Evolutionary conservation across 1,140 invertebrate genomes (phyloP).

Genomic region (Matsumurasca onukii): DNA sequence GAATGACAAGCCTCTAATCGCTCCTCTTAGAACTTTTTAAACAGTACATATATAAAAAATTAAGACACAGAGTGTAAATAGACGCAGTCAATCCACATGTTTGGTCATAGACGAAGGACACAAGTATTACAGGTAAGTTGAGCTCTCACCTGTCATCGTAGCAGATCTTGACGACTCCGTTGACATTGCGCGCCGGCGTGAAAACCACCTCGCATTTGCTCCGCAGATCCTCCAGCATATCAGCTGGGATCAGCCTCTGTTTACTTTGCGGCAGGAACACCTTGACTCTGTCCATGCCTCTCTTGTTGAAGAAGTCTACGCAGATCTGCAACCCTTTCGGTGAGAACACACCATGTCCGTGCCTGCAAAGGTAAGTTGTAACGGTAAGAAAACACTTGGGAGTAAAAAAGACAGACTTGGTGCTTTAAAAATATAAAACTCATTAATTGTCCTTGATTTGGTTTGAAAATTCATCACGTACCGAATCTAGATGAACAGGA

Average conservation of each 20-base stretch:
- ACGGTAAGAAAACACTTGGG: neutral
- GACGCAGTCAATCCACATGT: too few species aligned
- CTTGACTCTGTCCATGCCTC: conserved; percentile 76
- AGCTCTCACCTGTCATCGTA: conserved; percentile 76
- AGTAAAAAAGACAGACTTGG: neutral
- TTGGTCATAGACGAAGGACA: too few species aligned
- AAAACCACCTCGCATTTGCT: conserved; percentile 72
- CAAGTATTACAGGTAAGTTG: too few species aligned
- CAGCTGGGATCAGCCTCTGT: conserved; percentile 52
- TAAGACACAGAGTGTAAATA: too few species aligned
- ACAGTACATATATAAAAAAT: too few species aligned
- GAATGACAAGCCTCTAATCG: too few species aligned
- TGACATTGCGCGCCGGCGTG: conserved; percentile 81
- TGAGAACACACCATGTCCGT: conserved; percentile 76
- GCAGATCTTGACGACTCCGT: conserved; percentile 67
- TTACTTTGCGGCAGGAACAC: conserved; percentile 78
- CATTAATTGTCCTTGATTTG: neutral
- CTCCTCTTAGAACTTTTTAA: too few species aligned
- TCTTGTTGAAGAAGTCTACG: conserved; percentile 77
- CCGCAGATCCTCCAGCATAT: conserved; percentile 73
- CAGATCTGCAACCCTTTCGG: conserved; percentile 80
- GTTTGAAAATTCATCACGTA: neutral
- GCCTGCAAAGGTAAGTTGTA: conserved; percentile 50
- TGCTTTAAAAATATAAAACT: neutral
- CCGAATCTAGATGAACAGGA: neutral